Percentiles rank a stretch among this genome's conserved stretches.
Evolutionary conservation across 2,888 invertebrate species (phyloP).

Genomic region (Mythimna loreyi): DNA sequence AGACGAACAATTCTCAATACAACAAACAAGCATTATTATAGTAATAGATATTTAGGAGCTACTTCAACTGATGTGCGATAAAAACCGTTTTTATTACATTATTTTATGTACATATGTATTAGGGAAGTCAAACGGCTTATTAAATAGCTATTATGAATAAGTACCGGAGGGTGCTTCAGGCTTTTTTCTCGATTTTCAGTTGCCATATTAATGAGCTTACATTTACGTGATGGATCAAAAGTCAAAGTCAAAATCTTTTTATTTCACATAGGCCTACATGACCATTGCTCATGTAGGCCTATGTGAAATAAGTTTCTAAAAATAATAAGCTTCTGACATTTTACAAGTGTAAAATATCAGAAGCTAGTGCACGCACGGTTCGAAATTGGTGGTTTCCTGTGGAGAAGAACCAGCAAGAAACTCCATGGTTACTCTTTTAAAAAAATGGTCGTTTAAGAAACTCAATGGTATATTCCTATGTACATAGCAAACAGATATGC

Average conservation of each 20-base stretch:
- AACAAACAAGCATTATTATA: not conserved
- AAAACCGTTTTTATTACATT: conserved; percentile 9
- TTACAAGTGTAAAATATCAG: too few species aligned
- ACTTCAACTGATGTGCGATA: not conserved
- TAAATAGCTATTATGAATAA: conserved; percentile 17
- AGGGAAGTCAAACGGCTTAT: conserved; percentile 8
- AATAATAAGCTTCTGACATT: too few species aligned
- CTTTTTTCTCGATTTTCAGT: conserved; percentile 4
- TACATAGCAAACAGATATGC: not conserved
- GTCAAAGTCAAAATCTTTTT: too few species aligned
- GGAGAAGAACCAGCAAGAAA: too few species aligned
- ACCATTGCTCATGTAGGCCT: too few species aligned
- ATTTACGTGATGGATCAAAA: conserved; percentile 15
- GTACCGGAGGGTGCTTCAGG: conserved; percentile 4
- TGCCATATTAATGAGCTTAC: conserved; percentile 15
- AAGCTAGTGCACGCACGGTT: too few species aligned
- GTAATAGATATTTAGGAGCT: not conserved
- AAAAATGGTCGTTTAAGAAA: conserved; percentile 5
- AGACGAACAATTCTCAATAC: not conserved
- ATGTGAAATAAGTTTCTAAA: too few species aligned
- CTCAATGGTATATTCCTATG: not conserved
- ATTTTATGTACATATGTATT: not conserved
- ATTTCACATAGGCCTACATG: too few species aligned
- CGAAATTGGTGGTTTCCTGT: too few species aligned
- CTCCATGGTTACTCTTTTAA: too few species aligned